These are phyloP conservation scores for Aphrophora alni DNA, from an alignment of 2,888 invertebrate genomes.

Conservation along the genomic window DNA sequence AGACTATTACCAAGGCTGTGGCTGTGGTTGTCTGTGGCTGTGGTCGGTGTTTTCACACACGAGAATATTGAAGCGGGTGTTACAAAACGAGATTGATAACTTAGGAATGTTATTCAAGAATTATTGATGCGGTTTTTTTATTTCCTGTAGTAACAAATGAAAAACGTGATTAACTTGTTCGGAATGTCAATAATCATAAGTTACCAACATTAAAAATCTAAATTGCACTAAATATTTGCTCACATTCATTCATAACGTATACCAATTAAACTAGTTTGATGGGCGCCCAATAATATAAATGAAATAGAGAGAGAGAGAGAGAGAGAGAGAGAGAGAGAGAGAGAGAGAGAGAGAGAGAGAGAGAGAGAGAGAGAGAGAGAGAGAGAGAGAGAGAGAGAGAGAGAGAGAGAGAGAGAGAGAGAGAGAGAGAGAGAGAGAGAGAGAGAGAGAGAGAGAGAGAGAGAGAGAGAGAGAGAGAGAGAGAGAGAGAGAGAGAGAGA, in stretches of 20 bases:
- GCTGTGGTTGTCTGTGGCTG: neutral
- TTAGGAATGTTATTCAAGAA: too few relatives aligned
- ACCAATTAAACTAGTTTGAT: too few relatives aligned
- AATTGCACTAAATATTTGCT: too few relatives aligned
- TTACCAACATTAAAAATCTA: too few relatives aligned
- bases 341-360: conserved; percentile 26
- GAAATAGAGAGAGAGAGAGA: neutral
- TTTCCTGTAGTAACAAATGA: too few relatives aligned
- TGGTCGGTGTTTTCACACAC: neutral
- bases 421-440: neutral
- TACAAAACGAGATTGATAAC: too few relatives aligned
- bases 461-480: conserved; percentile 13
- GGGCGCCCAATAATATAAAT: too few relatives aligned
- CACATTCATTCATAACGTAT: too few relatives aligned
- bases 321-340: conserved; percentile 26
- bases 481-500: conserved; percentile 6
- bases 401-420: neutral
- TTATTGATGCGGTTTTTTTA: too few relatives aligned
- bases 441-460: conserved; percentile 10
- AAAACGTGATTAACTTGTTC: too few relatives aligned
- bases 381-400: conserved; percentile 16
- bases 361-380: conserved; percentile 26
- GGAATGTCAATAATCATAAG: too few relatives aligned
- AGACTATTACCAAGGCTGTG: neutral
- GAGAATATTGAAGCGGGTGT: too few relatives aligned